Percentiles rank a stretch among this genome's conserved stretches.
Conservation (phyloP, 2,113 vertebrate genomes). For the Megaceryle maxima region DNA sequence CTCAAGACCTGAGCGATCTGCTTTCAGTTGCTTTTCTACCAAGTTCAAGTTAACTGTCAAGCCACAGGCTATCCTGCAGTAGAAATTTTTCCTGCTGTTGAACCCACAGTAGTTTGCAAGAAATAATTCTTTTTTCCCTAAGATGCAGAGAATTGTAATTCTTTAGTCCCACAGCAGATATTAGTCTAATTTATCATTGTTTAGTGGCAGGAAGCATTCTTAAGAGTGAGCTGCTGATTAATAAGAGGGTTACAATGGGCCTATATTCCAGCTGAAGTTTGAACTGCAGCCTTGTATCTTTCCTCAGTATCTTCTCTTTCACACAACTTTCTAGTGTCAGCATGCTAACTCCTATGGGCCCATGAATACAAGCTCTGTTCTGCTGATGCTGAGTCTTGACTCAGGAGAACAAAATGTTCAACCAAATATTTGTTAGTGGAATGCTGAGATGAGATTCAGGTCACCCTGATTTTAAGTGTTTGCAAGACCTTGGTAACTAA, state of each 20-base stretch:
- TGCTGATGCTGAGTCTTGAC: not conserved
- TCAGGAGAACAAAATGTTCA: not conserved
- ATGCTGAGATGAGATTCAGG: not conserved
- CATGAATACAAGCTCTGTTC: not conserved
- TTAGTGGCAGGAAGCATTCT: not conserved
- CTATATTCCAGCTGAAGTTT: not conserved
- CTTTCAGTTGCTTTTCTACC: not conserved
- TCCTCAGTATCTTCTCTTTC: not conserved
- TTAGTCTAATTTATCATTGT: not conserved
- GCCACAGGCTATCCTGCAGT: not conserved
- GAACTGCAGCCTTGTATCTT: not conserved
- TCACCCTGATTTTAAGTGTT: not conserved
- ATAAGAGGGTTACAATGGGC: not conserved
- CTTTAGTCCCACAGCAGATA: not conserved
- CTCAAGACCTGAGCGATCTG: not conserved
- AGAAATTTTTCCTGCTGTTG: not conserved
- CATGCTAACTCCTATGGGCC: not conserved
- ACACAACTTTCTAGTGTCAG: not conserved
- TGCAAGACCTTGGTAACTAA: not conserved
- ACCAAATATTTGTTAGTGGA: not conserved
- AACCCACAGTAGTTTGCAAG: not conserved
- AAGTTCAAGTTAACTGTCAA: not conserved
- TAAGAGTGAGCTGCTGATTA: not conserved
- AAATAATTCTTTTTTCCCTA: not conserved
- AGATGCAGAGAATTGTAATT: not conserved